A percentile compares a stretch with the other conserved stretches of the same genome.
These are phyloP conservation scores for Philopedon plagiatum DNA, from an alignment of 2,888 invertebrate genomes.

Conservation along the genomic window DNA sequence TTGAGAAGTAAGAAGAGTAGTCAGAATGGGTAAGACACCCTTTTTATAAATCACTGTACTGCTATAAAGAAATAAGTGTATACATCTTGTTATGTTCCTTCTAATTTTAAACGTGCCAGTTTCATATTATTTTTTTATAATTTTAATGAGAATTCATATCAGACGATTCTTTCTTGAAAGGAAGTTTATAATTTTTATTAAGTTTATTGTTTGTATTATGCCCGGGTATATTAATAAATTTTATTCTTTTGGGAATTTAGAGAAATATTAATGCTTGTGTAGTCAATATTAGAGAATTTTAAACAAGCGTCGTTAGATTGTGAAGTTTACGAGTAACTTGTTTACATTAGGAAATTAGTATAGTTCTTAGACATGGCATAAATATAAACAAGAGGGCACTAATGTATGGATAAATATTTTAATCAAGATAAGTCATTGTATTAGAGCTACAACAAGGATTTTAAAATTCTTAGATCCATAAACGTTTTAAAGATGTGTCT, in stretches of 20 bases:
- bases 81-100: conserved; percentile 5
- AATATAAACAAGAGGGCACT: conserved; percentile 7
- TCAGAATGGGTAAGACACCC: no score
- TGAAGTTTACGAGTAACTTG: conserved; percentile 38
- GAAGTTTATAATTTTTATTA: neutral
- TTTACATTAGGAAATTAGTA: conserved; percentile 40
- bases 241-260: conserved; percentile 20
- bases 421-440: neutral
- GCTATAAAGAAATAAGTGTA: neutral
- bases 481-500: no score
- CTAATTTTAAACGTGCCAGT: neutral
- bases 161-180: neutral
- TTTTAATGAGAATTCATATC: neutral
- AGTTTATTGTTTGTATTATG: conserved; percentile 18
- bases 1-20: no score
- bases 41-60: no score
- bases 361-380: conserved; percentile 27
- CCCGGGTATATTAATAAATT: conserved; percentile 30
- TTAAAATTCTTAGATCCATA: no score
- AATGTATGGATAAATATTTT: neutral
- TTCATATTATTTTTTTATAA: neutral
- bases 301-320: conserved; percentile 37
- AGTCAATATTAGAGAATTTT: conserved; percentile 48
- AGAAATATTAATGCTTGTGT: conserved; percentile 44
- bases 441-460: no score